phyloP scores from a whole-genome alignment of 2,797 vertebrate species.

The Channallabes apus region DNA sequence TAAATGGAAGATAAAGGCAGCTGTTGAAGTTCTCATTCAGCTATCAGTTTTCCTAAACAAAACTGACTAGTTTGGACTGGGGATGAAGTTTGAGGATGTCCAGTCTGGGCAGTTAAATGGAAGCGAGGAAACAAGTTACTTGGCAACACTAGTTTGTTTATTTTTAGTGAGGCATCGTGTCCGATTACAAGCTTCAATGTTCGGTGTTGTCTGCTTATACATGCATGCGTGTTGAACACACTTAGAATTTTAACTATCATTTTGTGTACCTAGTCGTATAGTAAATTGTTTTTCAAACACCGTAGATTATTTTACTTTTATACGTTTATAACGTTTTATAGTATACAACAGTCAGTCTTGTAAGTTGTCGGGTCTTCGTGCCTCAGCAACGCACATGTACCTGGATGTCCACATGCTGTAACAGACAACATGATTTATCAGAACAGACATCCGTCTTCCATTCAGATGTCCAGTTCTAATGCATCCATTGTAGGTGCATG shows the following conservation, averaged over 20 bases:
- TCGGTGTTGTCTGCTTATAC: slow-evolving; percentile 3
- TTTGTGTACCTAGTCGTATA: background rate
- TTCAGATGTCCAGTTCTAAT: no score
- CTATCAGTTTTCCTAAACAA: background rate
- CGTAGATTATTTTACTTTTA: background rate
- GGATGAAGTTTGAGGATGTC: slow-evolving; percentile 13
- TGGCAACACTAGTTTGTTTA: slow-evolving; percentile 54
- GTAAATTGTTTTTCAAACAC: background rate
- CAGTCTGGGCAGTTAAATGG: slow-evolving; percentile 23
- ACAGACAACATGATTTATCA: no score
- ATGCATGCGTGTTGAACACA: background rate
- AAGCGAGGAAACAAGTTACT: slow-evolving; percentile 48
- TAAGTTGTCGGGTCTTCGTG: no score
- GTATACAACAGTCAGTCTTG: no score
- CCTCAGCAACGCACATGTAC: no score
- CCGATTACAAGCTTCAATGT: slow-evolving; percentile 31
- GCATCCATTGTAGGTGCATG: no score
- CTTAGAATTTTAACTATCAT: background rate
- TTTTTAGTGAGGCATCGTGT: slow-evolving; percentile 46
- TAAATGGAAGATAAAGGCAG: background rate
- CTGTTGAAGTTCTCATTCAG: background rate
- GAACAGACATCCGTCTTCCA: no score
- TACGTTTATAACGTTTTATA: no score
- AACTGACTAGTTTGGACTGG: slow-evolving; percentile 8
- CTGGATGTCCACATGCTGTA: no score